phyloP scores from a whole-genome alignment of 2,888 invertebrate species.

The Azorinus chamasolen region DNA sequence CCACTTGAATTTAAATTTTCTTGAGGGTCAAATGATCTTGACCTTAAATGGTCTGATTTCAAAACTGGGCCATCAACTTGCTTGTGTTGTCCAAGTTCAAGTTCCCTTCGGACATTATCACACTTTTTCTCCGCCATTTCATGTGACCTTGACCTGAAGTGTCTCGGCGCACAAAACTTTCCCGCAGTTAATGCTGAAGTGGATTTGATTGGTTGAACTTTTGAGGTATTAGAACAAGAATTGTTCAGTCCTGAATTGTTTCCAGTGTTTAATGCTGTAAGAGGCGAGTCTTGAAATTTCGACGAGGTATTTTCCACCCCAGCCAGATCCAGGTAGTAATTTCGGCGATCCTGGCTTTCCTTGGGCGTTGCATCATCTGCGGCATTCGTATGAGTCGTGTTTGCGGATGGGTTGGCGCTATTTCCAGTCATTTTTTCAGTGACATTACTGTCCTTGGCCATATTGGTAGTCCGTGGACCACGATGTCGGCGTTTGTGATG shows the following conservation, averaged over 20 bases:
- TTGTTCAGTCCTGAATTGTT: slow-evolving; percentile 60
- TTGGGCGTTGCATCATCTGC: slow-evolving; percentile 66
- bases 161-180: slow-evolving; percentile 72
- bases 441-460: slow-evolving; percentile 51
- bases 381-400: slow-evolving; percentile 34
- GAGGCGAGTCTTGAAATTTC: slow-evolving; percentile 65
- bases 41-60: slow-evolving; percentile 72
- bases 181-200: slow-evolving; percentile 71
- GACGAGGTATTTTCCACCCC: slow-evolving; percentile 85
- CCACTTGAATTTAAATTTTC: slow-evolving; percentile 56
- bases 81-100: slow-evolving; percentile 63
- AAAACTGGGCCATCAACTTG: slow-evolving; percentile 37
- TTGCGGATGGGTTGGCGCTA: slow-evolving; percentile 30
- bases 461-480: slow-evolving; percentile 56
- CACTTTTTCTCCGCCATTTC: slow-evolving; percentile 82
- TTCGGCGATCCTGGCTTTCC: slow-evolving; percentile 80
- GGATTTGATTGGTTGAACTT: slow-evolving; percentile 55
- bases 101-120: slow-evolving; percentile 70
- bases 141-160: slow-evolving; percentile 87
- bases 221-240: slow-evolving; percentile 52
- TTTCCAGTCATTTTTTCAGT: slow-evolving; percentile 15
- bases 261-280: slow-evolving; percentile 56
- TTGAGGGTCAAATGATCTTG: slow-evolving; percentile 78
- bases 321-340: slow-evolving; percentile 86
- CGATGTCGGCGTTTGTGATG: slow-evolving; percentile 76